Evolutionary conservation across 2,888 invertebrate genomes (phyloP).

Genomic region (Yponomeuta evonymella): DNA sequence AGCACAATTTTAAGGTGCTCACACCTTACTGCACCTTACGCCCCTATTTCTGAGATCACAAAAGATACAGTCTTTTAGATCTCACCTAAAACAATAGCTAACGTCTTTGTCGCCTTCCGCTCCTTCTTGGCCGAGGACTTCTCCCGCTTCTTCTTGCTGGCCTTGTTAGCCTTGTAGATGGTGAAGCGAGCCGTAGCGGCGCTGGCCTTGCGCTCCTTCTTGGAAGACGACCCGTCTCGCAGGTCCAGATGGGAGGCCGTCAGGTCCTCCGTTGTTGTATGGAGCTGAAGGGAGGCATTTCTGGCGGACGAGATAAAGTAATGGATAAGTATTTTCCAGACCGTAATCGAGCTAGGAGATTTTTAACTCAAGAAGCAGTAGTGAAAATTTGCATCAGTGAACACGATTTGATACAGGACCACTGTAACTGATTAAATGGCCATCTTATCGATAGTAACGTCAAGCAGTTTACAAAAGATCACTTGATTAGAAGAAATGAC

Average conservation of each 20-base stretch:
- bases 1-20: no score
- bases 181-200: slow-evolving; percentile 86
- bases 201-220: slow-evolving; percentile 84
- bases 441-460: no score
- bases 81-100: slow-evolving; percentile 98
- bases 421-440: no score
- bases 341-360: no score
- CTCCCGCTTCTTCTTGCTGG: slow-evolving; percentile 94
- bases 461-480: no score
- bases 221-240: slow-evolving; percentile 65
- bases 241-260: slow-evolving; percentile 59
- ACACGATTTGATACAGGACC: no score
- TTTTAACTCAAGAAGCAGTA: no score
- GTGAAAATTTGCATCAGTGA: no score
- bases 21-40: no score
- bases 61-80: background rate
- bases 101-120: slow-evolving; percentile 97
- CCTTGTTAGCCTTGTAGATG: slow-evolving; percentile 95
- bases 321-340: no score
- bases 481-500: no score
- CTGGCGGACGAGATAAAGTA: slow-evolving; percentile 37
- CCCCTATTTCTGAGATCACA: background rate
- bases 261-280: slow-evolving; percentile 55
- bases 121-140: slow-evolving; percentile 96
- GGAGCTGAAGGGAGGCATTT: slow-evolving; percentile 76